Evolutionary conservation across 2,888 invertebrate species (phyloP).

Genomic region (Aporophyla nigra): DNA sequence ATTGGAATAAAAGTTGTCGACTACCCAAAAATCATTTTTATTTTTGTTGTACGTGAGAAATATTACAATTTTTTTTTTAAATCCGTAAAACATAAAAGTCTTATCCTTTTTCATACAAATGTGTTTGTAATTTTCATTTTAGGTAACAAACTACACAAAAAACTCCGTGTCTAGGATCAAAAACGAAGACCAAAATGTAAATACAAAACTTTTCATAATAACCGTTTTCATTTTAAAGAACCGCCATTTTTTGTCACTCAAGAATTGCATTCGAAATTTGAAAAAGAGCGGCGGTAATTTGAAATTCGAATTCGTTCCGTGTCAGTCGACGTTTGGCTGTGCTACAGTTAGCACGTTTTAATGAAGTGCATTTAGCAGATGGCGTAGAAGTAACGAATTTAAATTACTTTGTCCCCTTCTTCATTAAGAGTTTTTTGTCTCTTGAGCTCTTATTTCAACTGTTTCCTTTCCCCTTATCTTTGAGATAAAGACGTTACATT

Average conservation of each 20-base stretch:
- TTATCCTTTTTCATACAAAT: not conserved
- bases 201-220: slow-evolving; percentile 57
- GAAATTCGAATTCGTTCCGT: slow-evolving; percentile 80
- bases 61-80: too few relatives aligned
- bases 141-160: not conserved
- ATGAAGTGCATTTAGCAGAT: slow-evolving; percentile 86
- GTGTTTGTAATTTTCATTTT: not conserved
- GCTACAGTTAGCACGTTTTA: slow-evolving; percentile 81
- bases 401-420: slow-evolving; percentile 80
- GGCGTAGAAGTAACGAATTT: slow-evolving; percentile 82
- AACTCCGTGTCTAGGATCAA: not conserved
- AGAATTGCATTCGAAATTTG: slow-evolving; percentile 78
- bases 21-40: too few relatives aligned
- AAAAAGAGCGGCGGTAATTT: slow-evolving; percentile 80
- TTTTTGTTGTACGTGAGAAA: not conserved
- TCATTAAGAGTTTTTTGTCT: slow-evolving; percentile 78
- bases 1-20: not conserved
- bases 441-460: slow-evolving; percentile 70
- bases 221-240: slow-evolving; percentile 61
- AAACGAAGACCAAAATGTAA: slow-evolving; percentile 44
- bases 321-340: slow-evolving; percentile 75
- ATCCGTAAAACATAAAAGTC: not conserved
- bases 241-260: slow-evolving; percentile 67
- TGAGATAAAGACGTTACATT: slow-evolving; percentile 82
- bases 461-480: slow-evolving; percentile 74